phyloP scores from a whole-genome alignment of 2,888 invertebrate genomes.

The Syrphus vitripennis region DNA sequence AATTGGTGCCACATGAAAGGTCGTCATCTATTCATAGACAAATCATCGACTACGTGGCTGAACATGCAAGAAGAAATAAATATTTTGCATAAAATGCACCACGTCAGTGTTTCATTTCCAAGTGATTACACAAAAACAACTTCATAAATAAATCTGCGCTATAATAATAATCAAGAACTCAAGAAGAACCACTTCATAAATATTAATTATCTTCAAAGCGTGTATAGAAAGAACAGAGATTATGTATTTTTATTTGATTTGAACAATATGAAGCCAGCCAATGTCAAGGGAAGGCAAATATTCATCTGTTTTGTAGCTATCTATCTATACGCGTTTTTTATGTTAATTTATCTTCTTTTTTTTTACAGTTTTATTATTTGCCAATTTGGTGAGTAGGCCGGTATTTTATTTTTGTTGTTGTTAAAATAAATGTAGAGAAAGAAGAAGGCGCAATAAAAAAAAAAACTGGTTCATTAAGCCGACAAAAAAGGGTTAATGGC shows the following conservation, averaged over 20 bases:
- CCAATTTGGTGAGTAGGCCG: not conserved
- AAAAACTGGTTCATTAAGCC: constrained; percentile 19
- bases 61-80: not conserved
- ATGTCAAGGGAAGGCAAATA: constrained; percentile 53
- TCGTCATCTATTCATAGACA: not conserved
- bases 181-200: constrained; percentile 3
- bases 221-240: not conserved
- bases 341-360: not conserved
- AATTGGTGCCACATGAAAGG: constrained; percentile 30
- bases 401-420: constrained; percentile 1
- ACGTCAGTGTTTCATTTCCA: constrained; percentile 12
- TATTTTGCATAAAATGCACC: not conserved
- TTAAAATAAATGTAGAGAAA: not conserved
- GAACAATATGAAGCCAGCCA: constrained; percentile 10
- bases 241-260: not conserved
- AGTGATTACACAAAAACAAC: constrained; percentile 24
- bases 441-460: not conserved
- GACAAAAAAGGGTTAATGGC: constrained; percentile 7
- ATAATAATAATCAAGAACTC: not conserved
- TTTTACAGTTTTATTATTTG: constrained; percentile 33
- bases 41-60: constrained; percentile 3
- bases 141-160: not conserved
- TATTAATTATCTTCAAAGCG: constrained; percentile 6
- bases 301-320: not conserved
- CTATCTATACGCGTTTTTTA: not conserved